Base-by-base conservation (phyloP, 2,888 invertebrate genomes). In the Geophilus truncorum region DNA sequence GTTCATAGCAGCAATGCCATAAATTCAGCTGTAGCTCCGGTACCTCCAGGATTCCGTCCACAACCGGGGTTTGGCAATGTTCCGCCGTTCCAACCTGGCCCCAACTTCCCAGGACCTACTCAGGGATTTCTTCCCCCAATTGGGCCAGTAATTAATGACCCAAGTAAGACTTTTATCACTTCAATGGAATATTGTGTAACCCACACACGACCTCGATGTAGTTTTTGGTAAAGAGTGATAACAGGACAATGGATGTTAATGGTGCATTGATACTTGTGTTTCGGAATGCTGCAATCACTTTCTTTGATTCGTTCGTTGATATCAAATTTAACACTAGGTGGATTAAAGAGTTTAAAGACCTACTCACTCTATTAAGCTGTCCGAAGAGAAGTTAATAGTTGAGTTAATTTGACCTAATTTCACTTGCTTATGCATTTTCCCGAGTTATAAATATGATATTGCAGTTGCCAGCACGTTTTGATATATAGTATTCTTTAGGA, bases 91-190 rank as follows among this genome's bases (percentile, higher is more conserved):
- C 76, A 23, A 25, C 25, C 23, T 1, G 78, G 78, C 23, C 32
- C 32, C 18, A n/a, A n/a, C 10, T 62, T 62, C 12, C 79, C 79
- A 9, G 34, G 34, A 32, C 80, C 80, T 12, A 36, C 70, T 80
- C 79, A 79, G 25, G 80, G 80, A 21, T 80, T 80, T 40, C 62
- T 79, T 57, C 80, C 80, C 3, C 78, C 78, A 23, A 36, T 80
- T 12, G 80, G 80, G 15, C 80, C 80, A 34, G 80, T 80, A 23
- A 76, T 80, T 75, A 80, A 80, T 23, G 80, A 80, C 76, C 80
- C 80, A 70, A 70, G 80, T 80, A 76, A 80, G 75, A 18, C n/a
- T 32, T 28, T 36, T 76, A n/a, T 36, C 25, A 25, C 23, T 62
- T 25, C 18, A 51, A 51, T 70, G 5, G 25, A 70, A 25, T 70